Percentiles rank a stretch among this genome's conserved stretches.
Evolutionary conservation across 2,113 vertebrate genomes (phyloP).

Genomic region (Choloepus hoffmanni): DNA sequence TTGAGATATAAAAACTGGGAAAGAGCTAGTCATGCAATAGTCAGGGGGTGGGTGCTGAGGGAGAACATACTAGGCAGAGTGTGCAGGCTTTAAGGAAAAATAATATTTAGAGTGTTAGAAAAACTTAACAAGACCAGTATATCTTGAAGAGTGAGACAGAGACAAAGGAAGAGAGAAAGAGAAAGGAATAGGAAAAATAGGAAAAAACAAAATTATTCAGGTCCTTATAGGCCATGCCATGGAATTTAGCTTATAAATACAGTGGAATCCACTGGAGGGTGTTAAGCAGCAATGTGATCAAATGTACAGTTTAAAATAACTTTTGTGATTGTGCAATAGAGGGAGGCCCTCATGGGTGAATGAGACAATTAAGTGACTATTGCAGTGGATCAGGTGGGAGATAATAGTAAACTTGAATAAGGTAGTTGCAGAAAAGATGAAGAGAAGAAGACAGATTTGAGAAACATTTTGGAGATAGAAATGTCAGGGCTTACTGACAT

Average conservation of each 20-base stretch:
- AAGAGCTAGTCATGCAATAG: neutral
- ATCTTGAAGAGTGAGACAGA: neutral
- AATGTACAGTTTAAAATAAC: neutral
- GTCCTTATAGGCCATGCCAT: neutral
- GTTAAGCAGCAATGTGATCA: neutral
- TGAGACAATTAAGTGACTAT: neutral
- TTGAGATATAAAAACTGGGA: neutral
- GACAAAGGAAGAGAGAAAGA: neutral
- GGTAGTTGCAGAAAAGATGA: neutral
- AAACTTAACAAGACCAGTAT: neutral
- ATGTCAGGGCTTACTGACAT: neutral
- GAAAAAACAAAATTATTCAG: neutral
- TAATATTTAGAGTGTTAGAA: neutral
- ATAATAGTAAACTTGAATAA: slow-evolving; percentile 8
- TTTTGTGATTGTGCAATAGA: slow-evolving; percentile 8
- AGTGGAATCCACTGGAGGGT: neutral
- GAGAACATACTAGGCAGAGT: neutral
- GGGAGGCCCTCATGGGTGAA: neutral
- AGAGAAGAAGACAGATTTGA: neutral
- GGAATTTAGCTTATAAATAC: neutral
- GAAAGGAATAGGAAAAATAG: neutral
- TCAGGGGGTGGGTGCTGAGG: neutral
- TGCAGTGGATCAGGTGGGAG: neutral
- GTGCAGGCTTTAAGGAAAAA: neutral
- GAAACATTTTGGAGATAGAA: neutral